Evolutionary conservation across 2,113 vertebrate genomes (phyloP).

Genomic region (Thryonomys swinderianus): DNA sequence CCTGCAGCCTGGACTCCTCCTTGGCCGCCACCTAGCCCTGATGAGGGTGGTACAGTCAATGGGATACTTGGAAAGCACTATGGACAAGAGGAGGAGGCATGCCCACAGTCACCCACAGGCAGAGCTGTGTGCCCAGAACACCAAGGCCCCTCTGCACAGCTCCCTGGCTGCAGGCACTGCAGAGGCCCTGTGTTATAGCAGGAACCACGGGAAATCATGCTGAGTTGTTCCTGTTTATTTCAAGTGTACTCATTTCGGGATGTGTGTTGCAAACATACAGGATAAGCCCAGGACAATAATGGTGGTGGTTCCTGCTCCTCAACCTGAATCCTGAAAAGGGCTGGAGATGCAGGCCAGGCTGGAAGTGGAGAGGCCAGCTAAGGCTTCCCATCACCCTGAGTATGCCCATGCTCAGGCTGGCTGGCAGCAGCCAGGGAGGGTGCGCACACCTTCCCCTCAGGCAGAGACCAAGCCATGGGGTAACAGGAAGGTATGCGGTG

Average conservation of each 20-base stretch:
- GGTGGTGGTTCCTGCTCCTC: neutral
- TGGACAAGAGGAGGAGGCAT: neutral
- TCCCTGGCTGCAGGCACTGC: neutral
- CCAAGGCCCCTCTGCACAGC: accelerated
- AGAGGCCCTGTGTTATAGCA: neutral
- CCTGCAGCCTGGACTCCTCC: too few species aligned
- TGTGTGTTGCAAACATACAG: neutral
- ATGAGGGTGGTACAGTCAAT: accelerated
- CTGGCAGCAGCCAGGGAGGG: neutral
- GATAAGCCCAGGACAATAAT: too few species aligned
- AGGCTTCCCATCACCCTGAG: neutral
- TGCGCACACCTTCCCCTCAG: neutral
- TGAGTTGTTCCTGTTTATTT: accelerated
- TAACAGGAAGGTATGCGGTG: neutral
- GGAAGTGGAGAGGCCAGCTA: neutral
- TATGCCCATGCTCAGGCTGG: accelerated
- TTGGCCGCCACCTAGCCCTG: neutral
- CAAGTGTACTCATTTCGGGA: neutral
- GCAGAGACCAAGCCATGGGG: neutral
- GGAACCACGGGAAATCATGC: accelerated
- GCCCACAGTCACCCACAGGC: neutral
- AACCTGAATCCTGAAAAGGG: neutral
- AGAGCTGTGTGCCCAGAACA: accelerated
- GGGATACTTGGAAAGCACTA: accelerated
- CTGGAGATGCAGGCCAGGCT: neutral